Percentiles rank a stretch among this genome's conserved stretches.
Evolutionary conservation across 2,113 vertebrate species (phyloP).

Genomic region (Brienomyrus brachyistius): DNA sequence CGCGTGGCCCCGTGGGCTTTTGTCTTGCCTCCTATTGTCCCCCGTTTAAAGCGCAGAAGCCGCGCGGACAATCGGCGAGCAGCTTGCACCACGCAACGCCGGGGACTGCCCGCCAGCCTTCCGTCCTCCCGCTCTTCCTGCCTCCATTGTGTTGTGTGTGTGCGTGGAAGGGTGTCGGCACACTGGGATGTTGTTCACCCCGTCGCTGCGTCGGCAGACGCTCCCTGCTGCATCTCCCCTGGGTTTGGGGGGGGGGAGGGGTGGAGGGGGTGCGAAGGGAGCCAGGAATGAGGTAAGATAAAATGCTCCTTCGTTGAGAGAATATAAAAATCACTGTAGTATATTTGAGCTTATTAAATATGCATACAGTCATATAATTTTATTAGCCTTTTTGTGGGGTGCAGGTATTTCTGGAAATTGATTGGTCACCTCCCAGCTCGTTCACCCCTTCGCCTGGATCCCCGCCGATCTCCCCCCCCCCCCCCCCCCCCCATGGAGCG

Average conservation of each 20-base stretch:
- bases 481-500: neutral
- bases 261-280: neutral
- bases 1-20: neutral
- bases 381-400: neutral
- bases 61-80: conserved; percentile 19
- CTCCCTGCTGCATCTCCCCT: conserved; percentile 6
- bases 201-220: neutral
- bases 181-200: conserved; percentile 1
- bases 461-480: neutral
- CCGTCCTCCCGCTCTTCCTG: conserved; percentile 25
- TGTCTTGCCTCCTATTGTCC: neutral
- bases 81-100: neutral
- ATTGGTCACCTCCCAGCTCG: neutral
- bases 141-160: conserved; percentile 25
- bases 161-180: conserved; percentile 24
- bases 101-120: neutral
- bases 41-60: neutral
- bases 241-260: neutral
- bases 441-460: neutral
- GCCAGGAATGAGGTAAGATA: neutral
- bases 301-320: neutral
- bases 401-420: neutral
- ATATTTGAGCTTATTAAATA: neutral
- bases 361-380: neutral
- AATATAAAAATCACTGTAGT: neutral